Conservation (phyloP, 2,113 vertebrate genomes). For the Lepisosteus oculatus region DNA sequence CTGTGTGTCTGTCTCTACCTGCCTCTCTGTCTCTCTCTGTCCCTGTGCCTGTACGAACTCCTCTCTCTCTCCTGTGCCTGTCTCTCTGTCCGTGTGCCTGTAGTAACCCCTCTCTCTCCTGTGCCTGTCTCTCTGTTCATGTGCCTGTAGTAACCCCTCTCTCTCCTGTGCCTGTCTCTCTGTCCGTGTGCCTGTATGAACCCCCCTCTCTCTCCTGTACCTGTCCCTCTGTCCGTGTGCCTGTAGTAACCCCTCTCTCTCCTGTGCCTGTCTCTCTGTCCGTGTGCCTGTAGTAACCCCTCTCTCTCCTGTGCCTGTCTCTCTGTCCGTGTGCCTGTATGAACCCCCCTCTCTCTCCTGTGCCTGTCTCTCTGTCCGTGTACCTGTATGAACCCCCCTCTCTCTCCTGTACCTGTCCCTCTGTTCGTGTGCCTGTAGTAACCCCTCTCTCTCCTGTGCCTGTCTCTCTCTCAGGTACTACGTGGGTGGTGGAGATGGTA, state of each 20-base stretch:
- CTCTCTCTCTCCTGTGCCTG: not conserved
- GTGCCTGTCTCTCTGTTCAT: no score
- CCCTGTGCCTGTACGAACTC: no score
- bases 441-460: not conserved
- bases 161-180: not conserved
- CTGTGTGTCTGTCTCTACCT: no score
- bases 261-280: no score
- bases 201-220: not conserved
- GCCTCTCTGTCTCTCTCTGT: not conserved
- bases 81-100: no score
- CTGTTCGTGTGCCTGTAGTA: not conserved
- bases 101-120: no score
- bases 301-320: not conserved
- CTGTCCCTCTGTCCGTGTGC: no score
- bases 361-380: not conserved
- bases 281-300: not conserved
- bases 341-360: not conserved
- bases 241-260: no score
- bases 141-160: not conserved
- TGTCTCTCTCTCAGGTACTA: constrained; percentile 21
- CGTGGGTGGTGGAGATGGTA: constrained; percentile 30
- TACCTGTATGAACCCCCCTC: no score
- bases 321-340: no score
- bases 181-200: no score
- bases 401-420: not conserved